A percentile compares a stretch with the other conserved stretches of the same genome.
Conservation (phyloP, 2,888 invertebrate species). For the Drosophila greeni region DNA sequence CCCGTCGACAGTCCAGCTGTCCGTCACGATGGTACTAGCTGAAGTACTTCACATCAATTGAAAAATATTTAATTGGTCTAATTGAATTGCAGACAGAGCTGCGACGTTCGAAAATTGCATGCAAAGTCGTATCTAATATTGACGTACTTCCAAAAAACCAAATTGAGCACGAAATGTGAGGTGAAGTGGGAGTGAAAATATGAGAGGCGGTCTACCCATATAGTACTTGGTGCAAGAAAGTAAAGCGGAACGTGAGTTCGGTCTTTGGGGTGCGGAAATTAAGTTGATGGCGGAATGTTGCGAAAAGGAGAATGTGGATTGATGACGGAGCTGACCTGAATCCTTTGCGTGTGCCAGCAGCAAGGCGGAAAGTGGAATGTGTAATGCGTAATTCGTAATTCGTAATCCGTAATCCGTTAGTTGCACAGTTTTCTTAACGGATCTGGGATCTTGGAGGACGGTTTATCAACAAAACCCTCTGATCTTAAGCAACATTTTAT, state of each 20-base stretch:
- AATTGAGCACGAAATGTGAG: constrained; percentile 10
- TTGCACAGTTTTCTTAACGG: neutral
- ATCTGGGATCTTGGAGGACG: neutral
- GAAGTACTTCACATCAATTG: constrained; percentile 42
- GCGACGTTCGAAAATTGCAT: constrained; percentile 30
- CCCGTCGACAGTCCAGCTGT: constrained; percentile 12
- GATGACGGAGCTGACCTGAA: constrained; percentile 34
- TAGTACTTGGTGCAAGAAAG: neutral
- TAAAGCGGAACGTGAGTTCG: neutral
- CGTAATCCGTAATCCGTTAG: neutral
- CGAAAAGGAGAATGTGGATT: constrained; percentile 28
- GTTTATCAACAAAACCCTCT: neutral
- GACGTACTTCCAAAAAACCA: constrained; percentile 25
- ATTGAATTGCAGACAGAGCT: constrained; percentile 53
- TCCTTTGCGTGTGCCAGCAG: constrained; percentile 17
- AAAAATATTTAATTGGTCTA: constrained; percentile 59
- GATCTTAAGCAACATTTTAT: neutral
- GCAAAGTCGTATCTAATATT: constrained; percentile 44
- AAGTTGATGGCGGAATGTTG: constrained; percentile 36
- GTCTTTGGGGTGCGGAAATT: constrained; percentile 14
- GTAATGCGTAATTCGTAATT: neutral
- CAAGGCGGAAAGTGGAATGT: neutral
- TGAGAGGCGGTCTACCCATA: neutral
- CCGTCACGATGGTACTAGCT: constrained; percentile 10
- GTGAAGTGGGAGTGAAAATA: constrained; percentile 1